Conservation (phyloP, 1,140 invertebrate genomes). For the Platyscapa corneri region DNA sequence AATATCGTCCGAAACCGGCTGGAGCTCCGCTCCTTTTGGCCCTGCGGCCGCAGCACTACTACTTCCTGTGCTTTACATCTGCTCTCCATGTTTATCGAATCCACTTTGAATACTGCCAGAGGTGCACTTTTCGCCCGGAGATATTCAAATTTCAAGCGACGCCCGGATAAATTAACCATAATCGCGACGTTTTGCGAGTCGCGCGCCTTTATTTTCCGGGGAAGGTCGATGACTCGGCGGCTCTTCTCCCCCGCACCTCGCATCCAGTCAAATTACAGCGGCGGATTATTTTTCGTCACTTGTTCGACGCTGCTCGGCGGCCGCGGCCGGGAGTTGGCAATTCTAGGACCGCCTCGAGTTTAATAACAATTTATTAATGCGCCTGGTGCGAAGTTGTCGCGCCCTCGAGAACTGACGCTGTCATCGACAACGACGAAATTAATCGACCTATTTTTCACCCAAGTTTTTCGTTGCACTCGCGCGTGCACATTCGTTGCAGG, state of each 20-base stretch:
- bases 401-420: not conserved
- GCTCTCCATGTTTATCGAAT: conserved; percentile 9
- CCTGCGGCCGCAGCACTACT: conserved; percentile 16
- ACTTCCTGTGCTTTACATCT: conserved; percentile 16
- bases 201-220: too few relatives aligned
- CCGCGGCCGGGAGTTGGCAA: not conserved
- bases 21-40: conserved; percentile 14
- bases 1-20: conserved; percentile 45
- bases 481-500: too few relatives aligned
- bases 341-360: too few relatives aligned
- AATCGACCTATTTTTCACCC: conserved; percentile 1
- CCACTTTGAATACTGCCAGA: not conserved
- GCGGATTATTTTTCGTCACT: not conserved
- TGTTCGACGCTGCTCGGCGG: not conserved
- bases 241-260: not conserved
- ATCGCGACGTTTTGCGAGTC: too few relatives aligned
- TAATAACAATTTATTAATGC: not conserved
- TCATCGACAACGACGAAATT: not conserved
- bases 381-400: not conserved
- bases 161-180: too few relatives aligned
- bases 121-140: not conserved
- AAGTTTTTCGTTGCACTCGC: not conserved
- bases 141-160: not conserved
- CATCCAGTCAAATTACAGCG: not conserved
- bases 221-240: not conserved